Conservation (phyloP, 2,113 vertebrate genomes). For the Malurus alboscapulatus region DNA sequence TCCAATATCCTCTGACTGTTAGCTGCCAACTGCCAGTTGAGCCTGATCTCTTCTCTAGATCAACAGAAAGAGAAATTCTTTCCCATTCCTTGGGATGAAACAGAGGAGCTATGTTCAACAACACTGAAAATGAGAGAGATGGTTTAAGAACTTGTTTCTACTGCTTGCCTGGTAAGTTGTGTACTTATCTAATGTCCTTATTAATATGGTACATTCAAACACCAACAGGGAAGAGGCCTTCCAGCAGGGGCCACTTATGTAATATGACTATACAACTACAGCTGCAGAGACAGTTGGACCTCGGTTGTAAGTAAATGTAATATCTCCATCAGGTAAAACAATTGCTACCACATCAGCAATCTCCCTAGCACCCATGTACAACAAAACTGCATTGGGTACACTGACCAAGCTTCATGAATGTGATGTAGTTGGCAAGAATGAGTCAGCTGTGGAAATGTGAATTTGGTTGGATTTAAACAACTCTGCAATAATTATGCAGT, state of each 20-base stretch:
- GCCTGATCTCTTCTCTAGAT: background rate
- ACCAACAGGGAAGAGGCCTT: background rate
- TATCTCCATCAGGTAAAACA: background rate
- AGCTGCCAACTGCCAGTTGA: background rate
- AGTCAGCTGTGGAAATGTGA: background rate
- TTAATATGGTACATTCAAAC: background rate
- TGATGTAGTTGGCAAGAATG: background rate
- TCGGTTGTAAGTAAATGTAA: background rate
- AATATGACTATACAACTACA: background rate
- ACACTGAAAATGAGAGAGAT: background rate
- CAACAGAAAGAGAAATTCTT: background rate
- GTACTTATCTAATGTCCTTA: background rate
- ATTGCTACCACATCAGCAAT: too few relatives aligned
- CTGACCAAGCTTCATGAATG: background rate
- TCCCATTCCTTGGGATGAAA: background rate
- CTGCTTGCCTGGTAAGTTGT: background rate
- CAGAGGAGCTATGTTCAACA: background rate
- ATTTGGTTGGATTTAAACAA: background rate
- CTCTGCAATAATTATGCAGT: background rate
- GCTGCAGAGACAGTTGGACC: background rate
- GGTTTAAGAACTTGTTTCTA: background rate
- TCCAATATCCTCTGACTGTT: background rate
- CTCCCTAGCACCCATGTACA: background rate
- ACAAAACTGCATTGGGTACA: background rate
- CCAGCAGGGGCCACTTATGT: background rate